Conservation (phyloP, 2,113 vertebrate genomes). For the Echinops telfairi region DNA sequence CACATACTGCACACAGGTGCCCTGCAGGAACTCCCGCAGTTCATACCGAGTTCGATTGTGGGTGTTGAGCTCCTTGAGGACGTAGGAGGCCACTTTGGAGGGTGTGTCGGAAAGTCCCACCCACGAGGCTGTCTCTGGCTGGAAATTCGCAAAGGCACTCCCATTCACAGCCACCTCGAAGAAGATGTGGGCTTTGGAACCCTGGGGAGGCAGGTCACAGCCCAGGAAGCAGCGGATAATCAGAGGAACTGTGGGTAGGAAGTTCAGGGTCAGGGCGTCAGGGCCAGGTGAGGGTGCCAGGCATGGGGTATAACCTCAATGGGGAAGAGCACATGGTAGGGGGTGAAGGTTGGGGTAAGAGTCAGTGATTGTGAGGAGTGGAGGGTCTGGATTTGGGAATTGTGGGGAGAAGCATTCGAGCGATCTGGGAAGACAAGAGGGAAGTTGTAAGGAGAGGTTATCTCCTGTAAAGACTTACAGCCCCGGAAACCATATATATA, state of each 20-base stretch:
- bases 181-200: constrained; percentile 75
- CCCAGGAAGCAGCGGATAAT: constrained; percentile 82
- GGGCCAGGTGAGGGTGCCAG: constrained; percentile 23
- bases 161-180: constrained; percentile 85
- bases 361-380: background rate
- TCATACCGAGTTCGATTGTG: constrained; percentile 80
- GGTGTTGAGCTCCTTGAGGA: constrained; percentile 76
- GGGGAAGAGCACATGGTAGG: background rate
- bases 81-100: constrained; percentile 30
- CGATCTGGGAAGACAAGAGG: background rate
- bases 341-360: background rate
- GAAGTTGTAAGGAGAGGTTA: background rate
- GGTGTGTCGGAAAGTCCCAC: background rate
- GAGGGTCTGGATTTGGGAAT: background rate
- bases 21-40: constrained; percentile 86
- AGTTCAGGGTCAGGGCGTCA: constrained; percentile 24
- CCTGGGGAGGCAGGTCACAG: constrained; percentile 80
- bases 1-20: constrained; percentile 84
- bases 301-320: background rate
- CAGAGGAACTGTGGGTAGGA: constrained; percentile 82
- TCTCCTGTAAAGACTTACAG: no score
- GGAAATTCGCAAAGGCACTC: constrained; percentile 84
- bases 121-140: constrained; percentile 79
- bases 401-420: background rate
- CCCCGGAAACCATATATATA: no score